These are phyloP conservation scores for Penaeus japonicus DNA, from an alignment of 1,140 invertebrate species.

Conservation along the genomic window DNA sequence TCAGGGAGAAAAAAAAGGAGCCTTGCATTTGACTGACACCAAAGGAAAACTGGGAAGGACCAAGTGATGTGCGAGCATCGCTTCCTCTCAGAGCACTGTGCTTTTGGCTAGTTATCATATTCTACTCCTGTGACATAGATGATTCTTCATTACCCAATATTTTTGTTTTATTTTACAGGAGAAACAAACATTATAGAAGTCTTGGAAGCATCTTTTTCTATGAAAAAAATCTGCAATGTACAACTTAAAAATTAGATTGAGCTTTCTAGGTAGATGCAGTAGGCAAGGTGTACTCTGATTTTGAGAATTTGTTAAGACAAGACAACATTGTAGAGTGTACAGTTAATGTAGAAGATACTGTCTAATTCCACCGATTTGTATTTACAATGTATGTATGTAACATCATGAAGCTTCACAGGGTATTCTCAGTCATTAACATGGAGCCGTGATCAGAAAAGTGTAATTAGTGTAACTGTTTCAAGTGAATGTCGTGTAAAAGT, in stretches of 20 bases:
- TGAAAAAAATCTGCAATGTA: constrained; percentile 38
- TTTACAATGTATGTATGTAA: constrained; percentile 21
- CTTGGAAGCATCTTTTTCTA: constrained; percentile 17
- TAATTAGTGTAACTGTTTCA: neutral
- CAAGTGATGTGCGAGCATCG: neutral
- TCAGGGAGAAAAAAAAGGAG: constrained; percentile 22
- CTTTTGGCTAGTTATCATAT: neutral
- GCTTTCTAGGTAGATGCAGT: constrained; percentile 23
- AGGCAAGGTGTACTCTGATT: neutral
- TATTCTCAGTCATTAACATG: constrained; percentile 28
- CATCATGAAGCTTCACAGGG: constrained; percentile 24
- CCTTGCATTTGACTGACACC: constrained; percentile 16
- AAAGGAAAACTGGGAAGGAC: neutral
- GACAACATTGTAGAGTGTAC: neutral
- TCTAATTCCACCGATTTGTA: constrained; percentile 26
- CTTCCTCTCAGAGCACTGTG: neutral
- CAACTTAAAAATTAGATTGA: constrained; percentile 34
- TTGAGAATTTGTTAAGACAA: neutral
- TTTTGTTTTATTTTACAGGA: neutral
- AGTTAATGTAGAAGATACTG: neutral
- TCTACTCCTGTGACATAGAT: neutral
- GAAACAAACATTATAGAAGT: neutral
- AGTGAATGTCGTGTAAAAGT: too few species aligned
- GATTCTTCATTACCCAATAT: neutral
- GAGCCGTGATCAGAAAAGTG: neutral